A percentile compares a stretch with the other conserved stretches of the same genome.
phyloP scores from a whole-genome alignment of 2,113 vertebrate genomes.

The Datnioides undecimradiatus region DNA sequence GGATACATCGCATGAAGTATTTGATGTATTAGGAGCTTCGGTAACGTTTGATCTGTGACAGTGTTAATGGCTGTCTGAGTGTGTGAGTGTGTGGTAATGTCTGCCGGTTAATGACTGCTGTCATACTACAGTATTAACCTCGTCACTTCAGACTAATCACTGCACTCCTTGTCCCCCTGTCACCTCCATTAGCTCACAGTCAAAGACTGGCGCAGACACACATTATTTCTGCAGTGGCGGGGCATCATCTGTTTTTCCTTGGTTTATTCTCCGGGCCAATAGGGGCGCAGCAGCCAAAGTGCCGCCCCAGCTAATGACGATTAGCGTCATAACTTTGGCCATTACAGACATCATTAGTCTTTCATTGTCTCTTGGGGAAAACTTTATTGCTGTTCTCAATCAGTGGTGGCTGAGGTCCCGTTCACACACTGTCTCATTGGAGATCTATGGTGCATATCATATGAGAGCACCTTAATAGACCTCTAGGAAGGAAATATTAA shows the following conservation, averaged over 20 bases:
- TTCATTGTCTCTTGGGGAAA: constrained; percentile 55
- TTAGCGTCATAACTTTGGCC: constrained; percentile 54
- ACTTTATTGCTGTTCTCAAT: constrained; percentile 59
- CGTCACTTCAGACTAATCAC: constrained; percentile 64
- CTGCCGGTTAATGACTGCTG: constrained; percentile 62
- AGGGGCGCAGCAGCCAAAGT: constrained; percentile 47
- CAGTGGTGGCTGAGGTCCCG: constrained; percentile 39
- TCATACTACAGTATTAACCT: constrained; percentile 60
- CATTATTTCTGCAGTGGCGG: constrained; percentile 13
- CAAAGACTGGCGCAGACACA: neutral
- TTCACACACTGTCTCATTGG: constrained; percentile 23
- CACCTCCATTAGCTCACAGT: constrained; percentile 55
- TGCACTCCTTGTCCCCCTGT: constrained; percentile 24
- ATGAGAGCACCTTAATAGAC: constrained; percentile 40
- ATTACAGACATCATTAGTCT: constrained; percentile 69
- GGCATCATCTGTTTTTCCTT: constrained; percentile 24
- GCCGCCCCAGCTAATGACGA: constrained; percentile 39
- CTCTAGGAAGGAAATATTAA: constrained; percentile 36
- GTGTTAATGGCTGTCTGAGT: constrained; percentile 51
- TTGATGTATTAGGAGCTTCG: constrained; percentile 34
- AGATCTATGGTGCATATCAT: constrained; percentile 47
- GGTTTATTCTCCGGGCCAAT: constrained; percentile 3
- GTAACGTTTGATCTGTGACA: constrained; percentile 62
- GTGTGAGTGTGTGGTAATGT: constrained; percentile 58
- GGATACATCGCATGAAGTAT: neutral